A percentile compares a stretch with the other conserved stretches of the same genome.
Evolutionary conservation across 1,140 invertebrate genomes (phyloP).

Genomic region (Artemia franciscana): DNA sequence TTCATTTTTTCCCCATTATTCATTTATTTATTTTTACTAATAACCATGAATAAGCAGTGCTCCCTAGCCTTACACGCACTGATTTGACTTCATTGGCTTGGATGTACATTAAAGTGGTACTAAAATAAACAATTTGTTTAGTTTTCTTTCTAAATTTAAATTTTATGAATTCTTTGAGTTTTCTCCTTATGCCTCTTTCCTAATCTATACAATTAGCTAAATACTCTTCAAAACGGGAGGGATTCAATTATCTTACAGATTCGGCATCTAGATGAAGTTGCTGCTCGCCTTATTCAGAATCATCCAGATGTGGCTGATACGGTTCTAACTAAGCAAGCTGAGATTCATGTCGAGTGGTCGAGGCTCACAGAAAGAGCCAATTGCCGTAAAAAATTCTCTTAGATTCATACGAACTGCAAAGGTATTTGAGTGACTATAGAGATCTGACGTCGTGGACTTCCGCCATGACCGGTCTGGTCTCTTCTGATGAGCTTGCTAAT

Average conservation of each 20-base stretch:
- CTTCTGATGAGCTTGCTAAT: slow-evolving; percentile 92
- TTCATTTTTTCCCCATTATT: too few species aligned
- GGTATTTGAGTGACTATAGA: slow-evolving; percentile 89
- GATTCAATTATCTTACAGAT: slow-evolving; percentile 41
- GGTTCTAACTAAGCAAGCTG: slow-evolving; percentile 86
- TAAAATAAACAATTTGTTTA: too few species aligned
- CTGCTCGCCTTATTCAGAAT: slow-evolving; percentile 76
- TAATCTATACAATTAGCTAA: too few species aligned
- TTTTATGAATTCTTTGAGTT: too few species aligned
- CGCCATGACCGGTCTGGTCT: slow-evolving; percentile 91
- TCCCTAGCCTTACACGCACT: too few species aligned
- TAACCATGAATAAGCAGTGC: too few species aligned
- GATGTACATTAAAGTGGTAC: too few species aligned
- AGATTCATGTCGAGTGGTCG: slow-evolving; percentile 97
- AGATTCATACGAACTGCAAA: slow-evolving; percentile 91
- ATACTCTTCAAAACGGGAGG: too few species aligned
- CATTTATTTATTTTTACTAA: too few species aligned
- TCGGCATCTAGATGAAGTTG: slow-evolving; percentile 83
- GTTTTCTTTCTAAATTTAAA: too few species aligned
- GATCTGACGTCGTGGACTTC: slow-evolving; percentile 98
- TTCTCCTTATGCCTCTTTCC: too few species aligned
- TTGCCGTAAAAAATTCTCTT: slow-evolving; percentile 79
- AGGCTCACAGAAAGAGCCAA: slow-evolving; percentile 84
- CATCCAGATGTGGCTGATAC: slow-evolving; percentile 93
- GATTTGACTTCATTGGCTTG: too few species aligned